These are phyloP conservation scores for Thymallus thymallus DNA, from an alignment of 2,113 vertebrate species.

Conservation along the genomic window DNA sequence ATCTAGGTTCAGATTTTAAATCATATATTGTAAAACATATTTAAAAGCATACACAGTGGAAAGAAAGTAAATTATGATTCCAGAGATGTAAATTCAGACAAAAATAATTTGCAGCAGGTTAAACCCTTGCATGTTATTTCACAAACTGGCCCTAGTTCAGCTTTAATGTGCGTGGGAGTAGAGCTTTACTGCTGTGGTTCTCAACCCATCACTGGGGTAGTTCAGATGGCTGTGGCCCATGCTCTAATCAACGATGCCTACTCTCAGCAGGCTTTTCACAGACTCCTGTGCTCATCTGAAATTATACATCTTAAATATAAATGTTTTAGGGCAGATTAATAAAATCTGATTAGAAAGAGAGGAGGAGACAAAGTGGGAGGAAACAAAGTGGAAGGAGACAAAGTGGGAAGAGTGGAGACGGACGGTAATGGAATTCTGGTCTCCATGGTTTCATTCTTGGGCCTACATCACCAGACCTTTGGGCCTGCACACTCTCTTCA, in stretches of 20 bases:
- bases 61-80: not conserved
- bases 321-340: too few species aligned
- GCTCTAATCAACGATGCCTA: slow-evolving; percentile 4
- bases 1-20: not conserved
- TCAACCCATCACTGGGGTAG: not conserved
- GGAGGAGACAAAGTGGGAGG: too few species aligned
- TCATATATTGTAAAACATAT: not conserved
- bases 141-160: not conserved
- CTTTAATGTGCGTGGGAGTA: slow-evolving; percentile 16
- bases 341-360: too few species aligned
- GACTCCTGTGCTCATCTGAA: not conserved
- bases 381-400: too few species aligned
- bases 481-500: too few species aligned
- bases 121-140: slow-evolving; percentile 4
- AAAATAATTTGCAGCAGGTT: not conserved
- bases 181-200: slow-evolving; percentile 7
- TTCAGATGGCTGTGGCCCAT: not conserved
- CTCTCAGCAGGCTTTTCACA: not conserved
- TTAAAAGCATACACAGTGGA: too few species aligned
- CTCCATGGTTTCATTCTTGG: too few species aligned
- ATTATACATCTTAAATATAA: too few species aligned
- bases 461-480: too few species aligned
- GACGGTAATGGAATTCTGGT: too few species aligned
- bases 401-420: too few species aligned
- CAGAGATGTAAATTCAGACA: not conserved